These are phyloP conservation scores for Morinoia aosen DNA, from an alignment of 2,888 invertebrate genomes.

Conservation along the genomic window DNA sequence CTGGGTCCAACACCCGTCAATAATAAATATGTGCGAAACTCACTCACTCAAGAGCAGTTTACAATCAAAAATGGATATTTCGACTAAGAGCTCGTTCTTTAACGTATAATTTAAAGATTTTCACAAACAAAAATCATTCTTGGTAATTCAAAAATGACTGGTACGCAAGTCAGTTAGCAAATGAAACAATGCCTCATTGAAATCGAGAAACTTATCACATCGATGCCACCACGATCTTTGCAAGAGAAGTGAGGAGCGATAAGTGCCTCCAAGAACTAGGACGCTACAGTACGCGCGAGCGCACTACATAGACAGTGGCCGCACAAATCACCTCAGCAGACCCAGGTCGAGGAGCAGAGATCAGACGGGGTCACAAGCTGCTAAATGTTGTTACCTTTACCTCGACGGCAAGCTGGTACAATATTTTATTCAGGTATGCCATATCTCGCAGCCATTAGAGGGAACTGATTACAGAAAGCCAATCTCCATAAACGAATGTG, in stretches of 20 bases:
- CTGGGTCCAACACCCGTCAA: not conserved
- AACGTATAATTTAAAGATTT: too few relatives aligned
- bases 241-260: too few relatives aligned
- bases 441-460: not conserved
- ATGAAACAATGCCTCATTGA: too few relatives aligned
- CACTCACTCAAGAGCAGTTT: not conserved
- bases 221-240: too few relatives aligned
- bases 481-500: not conserved
- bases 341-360: not conserved
- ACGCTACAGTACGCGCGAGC: not conserved
- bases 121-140: too few relatives aligned
- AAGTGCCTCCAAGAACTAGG: not conserved
- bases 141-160: too few relatives aligned
- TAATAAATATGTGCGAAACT: not conserved
- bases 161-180: too few relatives aligned
- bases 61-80: too few relatives aligned
- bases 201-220: too few relatives aligned
- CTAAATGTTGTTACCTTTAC: not conserved
- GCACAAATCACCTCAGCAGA: constrained; percentile 4
- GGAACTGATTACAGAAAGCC: constrained; percentile 5
- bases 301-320: not conserved
- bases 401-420: not conserved
- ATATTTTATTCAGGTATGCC: not conserved
- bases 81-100: too few relatives aligned
- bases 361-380: not conserved